A percentile compares a stretch with the other conserved stretches of the same genome.
Conservation (phyloP, 2,888 invertebrate genomes). For the Tetrapedia diversipes region DNA sequence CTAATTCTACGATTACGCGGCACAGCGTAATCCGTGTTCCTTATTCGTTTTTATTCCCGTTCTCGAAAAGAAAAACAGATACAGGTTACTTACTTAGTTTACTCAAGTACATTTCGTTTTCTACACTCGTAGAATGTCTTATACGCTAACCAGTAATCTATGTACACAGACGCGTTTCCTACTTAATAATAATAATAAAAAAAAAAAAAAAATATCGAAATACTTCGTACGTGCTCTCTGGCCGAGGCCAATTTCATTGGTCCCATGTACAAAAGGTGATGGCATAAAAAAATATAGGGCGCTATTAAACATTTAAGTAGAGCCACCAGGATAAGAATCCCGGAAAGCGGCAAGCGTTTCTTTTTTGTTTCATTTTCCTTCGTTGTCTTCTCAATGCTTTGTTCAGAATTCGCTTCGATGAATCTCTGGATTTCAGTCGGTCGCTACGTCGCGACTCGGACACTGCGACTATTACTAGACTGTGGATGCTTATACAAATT, state of each 20-base stretch:
- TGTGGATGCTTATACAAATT: too few species aligned
- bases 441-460: constrained; percentile 32
- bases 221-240: constrained; percentile 64
- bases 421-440: constrained; percentile 15
- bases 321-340: constrained; percentile 39
- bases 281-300: constrained; percentile 57
- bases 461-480: too few species aligned
- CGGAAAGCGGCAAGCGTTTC: background rate
- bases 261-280: constrained; percentile 64
- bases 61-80: constrained; percentile 35
- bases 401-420: background rate
- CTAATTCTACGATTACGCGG: constrained; percentile 76
- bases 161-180: constrained; percentile 70
- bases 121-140: constrained; percentile 66
- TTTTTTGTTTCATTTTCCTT: background rate
- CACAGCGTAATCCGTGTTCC: constrained; percentile 22
- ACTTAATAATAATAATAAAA: constrained; percentile 59
- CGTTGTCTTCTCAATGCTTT: background rate
- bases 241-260: constrained; percentile 76
- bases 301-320: constrained; percentile 53
- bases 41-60: constrained; percentile 4
- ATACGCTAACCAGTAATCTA: constrained; percentile 67
- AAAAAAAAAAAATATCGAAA: too few species aligned
- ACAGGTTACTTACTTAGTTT: constrained; percentile 55
- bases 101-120: constrained; percentile 75